Conservation (phyloP, 1,140 invertebrate species). For the Macrobrachium nipponense region DNA sequence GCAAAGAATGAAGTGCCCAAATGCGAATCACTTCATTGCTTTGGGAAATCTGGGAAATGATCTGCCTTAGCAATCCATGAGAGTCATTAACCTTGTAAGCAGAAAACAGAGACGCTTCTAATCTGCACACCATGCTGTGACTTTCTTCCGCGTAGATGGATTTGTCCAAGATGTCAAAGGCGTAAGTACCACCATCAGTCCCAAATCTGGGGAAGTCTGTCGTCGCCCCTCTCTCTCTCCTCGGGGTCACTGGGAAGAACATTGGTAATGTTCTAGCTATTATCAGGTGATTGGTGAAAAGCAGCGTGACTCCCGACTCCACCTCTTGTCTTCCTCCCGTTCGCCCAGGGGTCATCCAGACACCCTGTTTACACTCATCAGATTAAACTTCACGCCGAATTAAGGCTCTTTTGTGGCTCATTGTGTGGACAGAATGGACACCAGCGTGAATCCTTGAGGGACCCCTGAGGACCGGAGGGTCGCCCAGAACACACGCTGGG, state of each 20-base stretch:
- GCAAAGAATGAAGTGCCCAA: no score
- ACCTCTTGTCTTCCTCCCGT: not conserved
- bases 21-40: no score
- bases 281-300: slow-evolving; percentile 6
- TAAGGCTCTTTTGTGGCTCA: slow-evolving; percentile 37
- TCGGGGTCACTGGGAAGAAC: no score
- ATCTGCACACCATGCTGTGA: no score
- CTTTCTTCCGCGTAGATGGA: no score
- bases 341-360: not conserved
- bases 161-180: not conserved
- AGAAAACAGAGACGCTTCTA: no score
- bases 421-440: slow-evolving; percentile 33
- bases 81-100: no score
- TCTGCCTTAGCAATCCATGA: no score
- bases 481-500: not conserved
- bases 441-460: slow-evolving; percentile 29
- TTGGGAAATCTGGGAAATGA: no score
- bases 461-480: slow-evolving; percentile 2
- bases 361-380: slow-evolving; percentile 47
- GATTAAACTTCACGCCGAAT: slow-evolving; percentile 45
- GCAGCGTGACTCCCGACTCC: not conserved
- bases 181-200: no score
- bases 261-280: slow-evolving; percentile 1
- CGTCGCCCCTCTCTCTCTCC: no score
- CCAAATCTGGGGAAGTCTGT: no score